phyloP scores from a whole-genome alignment of 2,113 vertebrate genomes.

The Jacana jacana region DNA sequence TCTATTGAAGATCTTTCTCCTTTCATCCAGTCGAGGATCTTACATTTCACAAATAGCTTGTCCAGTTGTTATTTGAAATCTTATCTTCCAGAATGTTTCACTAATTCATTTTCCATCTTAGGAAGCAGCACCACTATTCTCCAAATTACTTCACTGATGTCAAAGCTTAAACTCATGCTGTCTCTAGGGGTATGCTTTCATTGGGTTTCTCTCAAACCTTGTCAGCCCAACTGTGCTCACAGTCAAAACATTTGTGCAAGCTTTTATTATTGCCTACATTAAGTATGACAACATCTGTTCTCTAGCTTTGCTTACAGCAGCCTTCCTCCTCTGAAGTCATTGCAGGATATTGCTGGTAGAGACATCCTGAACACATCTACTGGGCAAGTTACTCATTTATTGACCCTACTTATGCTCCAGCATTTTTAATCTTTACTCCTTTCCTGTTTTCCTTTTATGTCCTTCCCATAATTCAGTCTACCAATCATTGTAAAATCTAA shows the following conservation, averaged over 20 bases:
- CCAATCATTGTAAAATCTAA: not conserved
- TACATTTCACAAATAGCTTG: not conserved
- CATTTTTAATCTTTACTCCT: not conserved
- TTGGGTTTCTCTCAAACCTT: constrained; percentile 3
- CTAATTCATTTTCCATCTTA: not conserved
- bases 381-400: too few relatives aligned
- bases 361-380: not conserved
- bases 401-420: not conserved
- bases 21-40: not conserved
- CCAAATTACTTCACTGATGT: not conserved
- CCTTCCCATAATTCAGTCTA: not conserved
- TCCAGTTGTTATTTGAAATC: not conserved
- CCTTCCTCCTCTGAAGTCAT: not conserved
- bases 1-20: not conserved
- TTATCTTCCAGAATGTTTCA: not conserved
- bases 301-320: not conserved
- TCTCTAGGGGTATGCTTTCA: not conserved
- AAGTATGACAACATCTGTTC: constrained; percentile 16
- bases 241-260: constrained; percentile 8
- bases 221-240: not conserved
- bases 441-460: not conserved
- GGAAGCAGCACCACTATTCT: not conserved
- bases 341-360: not conserved
- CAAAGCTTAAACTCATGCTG: not conserved
- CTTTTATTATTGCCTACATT: constrained; percentile 5